Evolutionary conservation across 37 sponge, comb jelly and placozoan species (phyloP), one percentile per base, ranked within the genome.

Genomic region (Petrosia ficiformis): DNA sequence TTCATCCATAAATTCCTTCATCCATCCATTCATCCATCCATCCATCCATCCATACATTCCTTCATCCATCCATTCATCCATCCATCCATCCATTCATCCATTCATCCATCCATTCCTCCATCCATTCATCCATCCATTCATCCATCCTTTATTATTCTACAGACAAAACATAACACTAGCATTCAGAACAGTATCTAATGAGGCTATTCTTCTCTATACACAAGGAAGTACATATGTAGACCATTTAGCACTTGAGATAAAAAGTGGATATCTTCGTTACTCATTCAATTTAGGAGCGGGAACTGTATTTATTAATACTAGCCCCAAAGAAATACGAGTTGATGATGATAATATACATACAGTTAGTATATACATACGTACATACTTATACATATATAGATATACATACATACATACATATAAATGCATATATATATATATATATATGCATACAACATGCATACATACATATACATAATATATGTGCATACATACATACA

Each of bases 191-290:
- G 36, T 25, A 2, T 68, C 89, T 28, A 64, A 64, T 36, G 63
- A 89, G 37, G 84, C 76, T 37, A 33, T 89, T 0, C 80, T 89
- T 1, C 75, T 89, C 37, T 87, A 80, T 61, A 71, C 81, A n/a
- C 79, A 76, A 33, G 75, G 78, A 21, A 19, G 21, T 34, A 34
- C 3, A 14, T 72, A 72, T 59, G 32, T 39, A 6, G 89, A 89
- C 36, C 83, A 68, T 52, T 11, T 83, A 36, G 83, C 83, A 21
- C 80, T 89, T 35, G 77, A 89, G 65, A 70, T 89, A 22, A 43
- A 59, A 25, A 57, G 33, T 4, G 89, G 89, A 1, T 14, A 31
- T 21, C 74, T 89, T 22, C 36, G 70, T 34, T 89, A 69, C 76
- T 82, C 83, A 14, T 82, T 59, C 63, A 63, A 83, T 39, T 66